These are phyloP conservation scores for fruit fly (Drosophila melanogaster) DNA, from an alignment of 1,140 invertebrate species.

Conservation along the genomic window Release_6_plus_ISO1_MT NT_033777.3:8583001-8583500, in stretches of 20 bases:
- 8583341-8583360: background rate
- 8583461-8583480: no score
- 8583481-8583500: background rate
- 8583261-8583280: no score
- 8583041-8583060: background rate
- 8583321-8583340: background rate
- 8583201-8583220: slow-evolving; percentile 38
- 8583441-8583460: no score
- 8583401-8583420: no score
- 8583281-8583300: background rate
- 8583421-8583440: no score
- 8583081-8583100: background rate
- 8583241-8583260: slow-evolving; percentile 38
- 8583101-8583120: slow-evolving; percentile 26
- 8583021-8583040: no score
- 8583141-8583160: slow-evolving; percentile 33
- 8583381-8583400: background rate
- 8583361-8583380: background rate
- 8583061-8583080: background rate
- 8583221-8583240: slow-evolving; percentile 57
- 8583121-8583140: slow-evolving; percentile 37
- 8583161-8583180: slow-evolving; percentile 39
- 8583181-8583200: slow-evolving; percentile 54
- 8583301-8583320: slow-evolving; percentile 1
- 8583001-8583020: background rate